Evolutionary conservation across 2,797 vertebrate genomes (phyloP), one percentile per base, ranked within the genome.

Genomic region (Austrolebias charrua): DNA sequence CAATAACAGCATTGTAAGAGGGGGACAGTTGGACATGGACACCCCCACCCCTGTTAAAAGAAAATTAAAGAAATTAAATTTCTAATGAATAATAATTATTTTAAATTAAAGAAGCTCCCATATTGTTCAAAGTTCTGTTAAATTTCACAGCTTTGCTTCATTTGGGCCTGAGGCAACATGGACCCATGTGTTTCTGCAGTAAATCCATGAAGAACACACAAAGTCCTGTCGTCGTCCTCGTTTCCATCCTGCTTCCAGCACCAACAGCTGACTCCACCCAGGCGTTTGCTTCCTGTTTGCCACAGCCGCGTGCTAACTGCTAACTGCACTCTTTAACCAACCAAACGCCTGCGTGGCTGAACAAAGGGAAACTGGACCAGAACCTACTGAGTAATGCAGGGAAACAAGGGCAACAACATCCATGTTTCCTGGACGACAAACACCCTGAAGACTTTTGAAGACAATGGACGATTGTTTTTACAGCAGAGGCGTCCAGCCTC

Each of bases 101-200:
- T n/a, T n/a, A n/a, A n/a, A n/a, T n/a, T n/a, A n/a, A n/a, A n/a
- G 19, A 43, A 33, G 28, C 38, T 53, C 15, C 64, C 2, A 4
- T 58, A 18, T 49, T 33, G 33, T 4, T 69, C 20, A 0, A 35
- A 60, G 73, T 75, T 68, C 55, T 62, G 71, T 69, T 70, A 69
- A 73, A 73, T 65, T 75, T 68, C 64, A 67, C 28, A 56, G 50
- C 53, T 44, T 73, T 50, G 31, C 66, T 45, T 83, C 72, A 51
- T 68, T 75, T 62, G 71, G 61, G 63, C 73, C 78, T 76, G 49
- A 63, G 71, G 75, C 85, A 63, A 80, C 9, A 20, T 76, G 78
- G 74, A 83, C 75, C 89, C 89, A 90, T 91, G 89, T 92, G 88
- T 73, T 85, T 55, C 61, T 43, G 62, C 59, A 64, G 56, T 66